Conservation (phyloP, 2,888 invertebrate genomes). For the Malthinus flaveolus region DNA sequence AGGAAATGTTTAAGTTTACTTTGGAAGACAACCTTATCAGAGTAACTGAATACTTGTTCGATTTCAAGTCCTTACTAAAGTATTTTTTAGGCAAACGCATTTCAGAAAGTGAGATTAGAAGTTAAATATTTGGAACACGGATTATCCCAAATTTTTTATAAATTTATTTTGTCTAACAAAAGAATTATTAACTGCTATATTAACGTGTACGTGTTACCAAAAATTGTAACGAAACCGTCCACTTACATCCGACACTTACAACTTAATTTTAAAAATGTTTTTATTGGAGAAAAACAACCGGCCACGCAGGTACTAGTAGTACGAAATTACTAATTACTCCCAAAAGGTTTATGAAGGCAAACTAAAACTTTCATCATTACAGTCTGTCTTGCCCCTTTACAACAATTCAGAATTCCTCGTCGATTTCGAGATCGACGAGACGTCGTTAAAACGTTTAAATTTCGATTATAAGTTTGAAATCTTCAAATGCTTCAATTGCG, state of each 20-base stretch:
- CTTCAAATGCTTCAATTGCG: conserved; percentile 48
- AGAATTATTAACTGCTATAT: conserved; percentile 43
- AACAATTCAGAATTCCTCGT: conserved; percentile 47
- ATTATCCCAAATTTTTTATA: conserved; percentile 46
- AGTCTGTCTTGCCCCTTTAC: conserved; percentile 51
- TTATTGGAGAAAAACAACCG: conserved; percentile 46
- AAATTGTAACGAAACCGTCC: conserved; percentile 33
- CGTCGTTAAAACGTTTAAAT: conserved; percentile 41
- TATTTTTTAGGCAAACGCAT: conserved; percentile 37
- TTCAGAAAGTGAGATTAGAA: conserved; percentile 43
- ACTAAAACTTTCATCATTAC: not conserved
- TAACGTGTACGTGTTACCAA: conserved; percentile 39
- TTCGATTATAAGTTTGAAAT: conserved; percentile 43
- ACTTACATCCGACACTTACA: conserved; percentile 30
- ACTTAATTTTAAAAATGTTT: conserved; percentile 41
- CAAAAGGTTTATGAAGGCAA: not conserved
- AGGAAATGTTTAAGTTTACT: conserved; percentile 42
- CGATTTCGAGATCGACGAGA: conserved; percentile 41
- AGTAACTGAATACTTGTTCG: conserved; percentile 34
- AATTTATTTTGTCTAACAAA: conserved; percentile 46
- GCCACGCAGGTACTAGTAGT: conserved; percentile 20
- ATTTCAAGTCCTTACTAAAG: not conserved
- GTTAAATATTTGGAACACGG: conserved; percentile 45
- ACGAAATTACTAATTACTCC: not conserved
- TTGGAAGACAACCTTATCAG: conserved; percentile 42